Base-by-base conservation (phyloP, 53 echinoderm and acorn worm genomes). In the Zoroaster sp. region DNA sequence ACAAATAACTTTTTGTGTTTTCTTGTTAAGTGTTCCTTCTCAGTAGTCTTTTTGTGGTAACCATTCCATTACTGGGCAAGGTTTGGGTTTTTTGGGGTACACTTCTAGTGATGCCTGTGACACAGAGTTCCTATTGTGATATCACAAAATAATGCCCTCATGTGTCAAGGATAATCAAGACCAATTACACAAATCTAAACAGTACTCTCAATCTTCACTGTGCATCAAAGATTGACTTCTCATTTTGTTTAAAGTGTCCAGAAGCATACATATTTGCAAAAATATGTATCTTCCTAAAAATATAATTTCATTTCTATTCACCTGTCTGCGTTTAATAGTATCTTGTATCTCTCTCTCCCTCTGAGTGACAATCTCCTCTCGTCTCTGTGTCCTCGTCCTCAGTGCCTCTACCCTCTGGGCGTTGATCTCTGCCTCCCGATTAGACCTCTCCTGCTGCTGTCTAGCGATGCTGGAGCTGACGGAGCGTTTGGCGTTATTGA, bases 291-390 rank as follows among this genome's bases (percentile, higher is more conserved):
- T 18, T 11, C 15, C 5, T 42, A 13, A 12, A 34, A 40, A 70
- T 5, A 12, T n/a, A 3, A 39, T 17, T 3, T 70, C 30, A 69
- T 3, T 17, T 34, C 20, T 39, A 46, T 68, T 37, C 68, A 99
- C 99, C 93, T 94, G 83, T 92, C 94, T 93, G 13, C 92, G 92
- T 40, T 49, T 52, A 5, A 92, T 74, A 3, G 99, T 74, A 4
- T 94, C 94, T 5, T 92, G 87, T 25, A 99, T 88, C 59, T 99
- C 96, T 51, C 73, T 89, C 51, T 96, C 92, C 72, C 94, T 94
- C 93, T 96, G 96, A 1, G 89, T n/a, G 38, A 90, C 73, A 0
- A 92, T 85, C 20, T 95, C 99, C 68, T 83, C 88, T 40, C 99
- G 89, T 34, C 87, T 66, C 41, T 96, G 91, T 9, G 66, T 72